Percentiles rank a stretch among this genome's conserved stretches.
Evolutionary conservation across 2,113 vertebrate genomes (phyloP).

Genomic region (Gopherus flavomarginatus): DNA sequence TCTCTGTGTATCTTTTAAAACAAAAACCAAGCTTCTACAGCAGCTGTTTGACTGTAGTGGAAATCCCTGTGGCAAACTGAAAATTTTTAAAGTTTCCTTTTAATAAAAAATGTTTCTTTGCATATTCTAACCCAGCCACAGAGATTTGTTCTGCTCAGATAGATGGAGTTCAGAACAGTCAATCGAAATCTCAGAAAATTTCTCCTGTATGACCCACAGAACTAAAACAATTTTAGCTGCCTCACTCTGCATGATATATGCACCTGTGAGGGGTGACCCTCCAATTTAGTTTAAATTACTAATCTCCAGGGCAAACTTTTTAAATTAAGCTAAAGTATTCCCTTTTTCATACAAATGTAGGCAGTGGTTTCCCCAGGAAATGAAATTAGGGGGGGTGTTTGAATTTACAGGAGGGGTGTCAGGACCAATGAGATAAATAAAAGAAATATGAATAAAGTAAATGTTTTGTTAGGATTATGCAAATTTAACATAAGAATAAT

Average conservation of each 20-base stretch:
- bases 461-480: too few relatives aligned
- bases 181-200: neutral
- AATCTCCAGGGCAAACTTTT: neutral
- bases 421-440: too few relatives aligned
- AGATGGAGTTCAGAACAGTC: neutral
- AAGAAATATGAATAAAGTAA: too few relatives aligned
- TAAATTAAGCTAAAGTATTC: neutral
- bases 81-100: neutral
- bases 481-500: too few relatives aligned
- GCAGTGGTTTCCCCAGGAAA: too few relatives aligned
- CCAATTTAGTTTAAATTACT: neutral
- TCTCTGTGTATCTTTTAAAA: too few relatives aligned
- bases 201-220: neutral
- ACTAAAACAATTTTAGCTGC: neutral
- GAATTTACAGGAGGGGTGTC: too few relatives aligned
- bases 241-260: rapidly evolving
- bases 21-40: neutral
- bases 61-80: neutral
- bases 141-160: neutral
- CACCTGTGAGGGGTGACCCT: neutral
- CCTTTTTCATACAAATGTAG: neutral
- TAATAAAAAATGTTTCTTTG: neutral
- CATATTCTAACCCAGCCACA: neutral
- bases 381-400: too few relatives aligned
- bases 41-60: neutral